Base-by-base conservation (phyloP, 2,113 vertebrate genomes). In the Catagonus wagneri region DNA sequence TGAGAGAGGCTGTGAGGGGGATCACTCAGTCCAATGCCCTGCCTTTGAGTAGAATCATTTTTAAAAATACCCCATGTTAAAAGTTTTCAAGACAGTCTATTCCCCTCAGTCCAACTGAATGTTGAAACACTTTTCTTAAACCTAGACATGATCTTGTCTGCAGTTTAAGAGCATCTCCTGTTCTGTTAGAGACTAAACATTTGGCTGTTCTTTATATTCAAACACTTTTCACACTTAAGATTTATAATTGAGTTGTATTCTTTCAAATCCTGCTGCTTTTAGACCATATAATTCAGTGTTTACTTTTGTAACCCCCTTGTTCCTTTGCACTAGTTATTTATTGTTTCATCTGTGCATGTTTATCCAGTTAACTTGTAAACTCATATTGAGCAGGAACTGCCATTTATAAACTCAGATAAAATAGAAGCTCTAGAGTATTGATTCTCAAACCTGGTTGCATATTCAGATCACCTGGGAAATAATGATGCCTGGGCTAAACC, bases 161-260 rank as follows among this genome's bases (percentile, higher is more conserved):
- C 79, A 96, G 89, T 96, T 95, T 89, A 80, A 97, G 96, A 97
- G 85, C 63, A 89, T 96, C 91, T 93, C 96, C 76, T 95, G 52
- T 83, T 96, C 63, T 89, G 65, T 58, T 86, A 69, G 25, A 68
- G 60, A 95, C 74, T 96, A 97, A 95, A 78, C 97, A 96, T 96
- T 95, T 98, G 93, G 93, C 81, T 54, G 65, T 93, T 81, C 96
- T 96, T 97, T 96, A 96, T 90, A 97, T 91, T 94, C 85, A 96
- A 96, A 96, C 75, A 65, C 69, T 95, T 96, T 95, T 96, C 89
- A 91, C 91, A 97, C 78, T 95, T 96, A 95, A 83, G 83, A 80
- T 95, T 76, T 97, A 83, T 97, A 95, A 97, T 93, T 97, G 97
- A 96, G 83, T 69, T 85, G 81, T 15, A 25, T 87, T 96, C 94